Percentiles rank a stretch among this genome's conserved stretches.
These are phyloP conservation scores for Drosophila fulvimacula DNA, from an alignment of 2,888 invertebrate genomes.

Conservation along the genomic window DNA sequence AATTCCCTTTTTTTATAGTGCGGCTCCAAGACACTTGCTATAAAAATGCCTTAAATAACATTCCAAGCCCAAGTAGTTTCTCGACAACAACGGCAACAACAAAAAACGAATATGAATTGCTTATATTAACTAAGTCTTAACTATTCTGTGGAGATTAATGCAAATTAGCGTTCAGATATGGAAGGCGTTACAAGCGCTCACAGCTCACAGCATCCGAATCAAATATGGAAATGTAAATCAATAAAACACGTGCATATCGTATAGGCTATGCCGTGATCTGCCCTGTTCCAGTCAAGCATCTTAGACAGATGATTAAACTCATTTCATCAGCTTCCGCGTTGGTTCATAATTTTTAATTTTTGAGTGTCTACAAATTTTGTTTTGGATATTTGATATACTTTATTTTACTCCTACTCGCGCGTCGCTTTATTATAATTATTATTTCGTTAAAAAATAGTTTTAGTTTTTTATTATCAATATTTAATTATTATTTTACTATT, in stretches of 20 bases:
- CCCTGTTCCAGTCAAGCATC: slow-evolving; percentile 6
- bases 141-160: slow-evolving; percentile 27
- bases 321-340: neutral
- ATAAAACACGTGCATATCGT: slow-evolving; percentile 15
- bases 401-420: slow-evolving; percentile 8
- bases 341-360: too few relatives aligned
- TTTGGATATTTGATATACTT: too few relatives aligned
- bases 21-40: too few relatives aligned
- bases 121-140: slow-evolving; percentile 1
- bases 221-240: slow-evolving; percentile 30
- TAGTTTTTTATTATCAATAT: too few relatives aligned
- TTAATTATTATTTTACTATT: too few relatives aligned
- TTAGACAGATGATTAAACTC: slow-evolving; percentile 6
- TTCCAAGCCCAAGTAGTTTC: neutral
- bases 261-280: neutral
- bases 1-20: neutral
- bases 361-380: too few relatives aligned
- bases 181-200: slow-evolving; percentile 13
- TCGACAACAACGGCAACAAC: neutral
- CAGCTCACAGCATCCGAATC: neutral
- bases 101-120: neutral
- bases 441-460: too few relatives aligned
- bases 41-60: neutral
- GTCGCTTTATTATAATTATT: neutral
- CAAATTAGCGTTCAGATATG: slow-evolving; percentile 13